phyloP scores from a whole-genome alignment of 2,113 vertebrate genomes.

The Poeciliopsis turrubarensis region DNA sequence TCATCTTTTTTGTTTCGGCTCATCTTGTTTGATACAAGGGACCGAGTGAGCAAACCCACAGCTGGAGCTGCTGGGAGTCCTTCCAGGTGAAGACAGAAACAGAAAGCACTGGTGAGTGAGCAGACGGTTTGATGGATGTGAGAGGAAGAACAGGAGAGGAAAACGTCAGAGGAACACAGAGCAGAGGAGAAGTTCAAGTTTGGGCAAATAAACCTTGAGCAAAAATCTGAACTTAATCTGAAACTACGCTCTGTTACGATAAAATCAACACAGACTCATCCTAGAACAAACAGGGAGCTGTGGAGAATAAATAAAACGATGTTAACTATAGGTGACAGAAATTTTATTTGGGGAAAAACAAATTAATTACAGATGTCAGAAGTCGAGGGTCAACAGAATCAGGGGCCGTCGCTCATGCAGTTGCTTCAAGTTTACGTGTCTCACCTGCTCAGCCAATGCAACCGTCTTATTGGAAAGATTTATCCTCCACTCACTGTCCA shows the following conservation, averaged over 20 bases:
- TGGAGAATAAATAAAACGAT: neutral
- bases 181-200: neutral
- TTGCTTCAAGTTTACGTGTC: no score
- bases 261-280: neutral
- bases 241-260: neutral
- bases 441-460: no score
- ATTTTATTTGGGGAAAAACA: neutral
- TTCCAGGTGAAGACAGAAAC: conserved; percentile 70
- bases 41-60: conserved; percentile 56
- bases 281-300: neutral
- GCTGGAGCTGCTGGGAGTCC: conserved; percentile 74
- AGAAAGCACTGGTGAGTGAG: conserved; percentile 54
- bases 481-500: neutral
- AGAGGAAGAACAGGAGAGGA: neutral
- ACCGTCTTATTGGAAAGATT: neutral
- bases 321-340: neutral
- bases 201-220: neutral
- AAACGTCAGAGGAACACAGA: neutral
- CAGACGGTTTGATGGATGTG: neutral
- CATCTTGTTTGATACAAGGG: conserved; percentile 68
- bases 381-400: neutral
- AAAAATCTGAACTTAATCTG: neutral
- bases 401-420: neutral
- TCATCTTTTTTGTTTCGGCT: neutral
- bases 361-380: neutral